These are phyloP conservation scores for Patella vulgata DNA, from an alignment of 1,140 invertebrate genomes.

Conservation along the genomic window DNA sequence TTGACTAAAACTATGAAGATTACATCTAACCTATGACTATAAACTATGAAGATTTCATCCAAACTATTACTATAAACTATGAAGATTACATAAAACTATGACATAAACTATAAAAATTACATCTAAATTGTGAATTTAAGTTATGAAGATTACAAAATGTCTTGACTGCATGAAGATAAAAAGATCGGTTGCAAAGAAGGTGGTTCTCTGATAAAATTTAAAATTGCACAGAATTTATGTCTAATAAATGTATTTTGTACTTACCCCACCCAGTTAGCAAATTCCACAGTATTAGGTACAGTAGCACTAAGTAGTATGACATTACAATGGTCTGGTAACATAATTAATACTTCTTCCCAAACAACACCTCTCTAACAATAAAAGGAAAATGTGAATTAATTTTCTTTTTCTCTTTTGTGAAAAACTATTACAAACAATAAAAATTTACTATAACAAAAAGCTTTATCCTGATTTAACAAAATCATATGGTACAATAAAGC, in stretches of 20 bases:
- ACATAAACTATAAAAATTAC: too few species aligned
- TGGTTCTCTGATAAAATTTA: too few species aligned
- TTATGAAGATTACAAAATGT: too few species aligned
- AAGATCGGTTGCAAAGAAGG: too few species aligned
- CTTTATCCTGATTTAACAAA: conserved; percentile 17
- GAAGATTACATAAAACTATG: too few species aligned
- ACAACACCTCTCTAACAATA: conserved; percentile 88
- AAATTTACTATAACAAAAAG: conserved; percentile 8
- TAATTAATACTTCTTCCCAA: conserved; percentile 98
- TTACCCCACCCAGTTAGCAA: conserved; percentile 96
- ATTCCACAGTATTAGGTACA: conserved; percentile 95
- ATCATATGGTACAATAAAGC: too few species aligned
- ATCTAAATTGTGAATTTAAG: too few species aligned
- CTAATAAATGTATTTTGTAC: conserved; percentile 20
- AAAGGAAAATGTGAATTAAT: conserved; percentile 64
- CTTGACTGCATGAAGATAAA: too few species aligned
- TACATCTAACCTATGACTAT: too few species aligned
- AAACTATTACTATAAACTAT: too few species aligned
- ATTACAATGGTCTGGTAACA: conserved; percentile 92
- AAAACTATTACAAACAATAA: neutral
- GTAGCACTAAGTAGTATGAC: conserved; percentile 98
- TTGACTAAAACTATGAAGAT: too few species aligned
- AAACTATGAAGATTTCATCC: too few species aligned
- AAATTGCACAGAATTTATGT: neutral
- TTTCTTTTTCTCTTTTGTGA: neutral